Evolutionary conservation across 1,140 invertebrate species (phyloP), one percentile per base, ranked within the genome.

Genomic region (Drosophila nigromelanica): DNA sequence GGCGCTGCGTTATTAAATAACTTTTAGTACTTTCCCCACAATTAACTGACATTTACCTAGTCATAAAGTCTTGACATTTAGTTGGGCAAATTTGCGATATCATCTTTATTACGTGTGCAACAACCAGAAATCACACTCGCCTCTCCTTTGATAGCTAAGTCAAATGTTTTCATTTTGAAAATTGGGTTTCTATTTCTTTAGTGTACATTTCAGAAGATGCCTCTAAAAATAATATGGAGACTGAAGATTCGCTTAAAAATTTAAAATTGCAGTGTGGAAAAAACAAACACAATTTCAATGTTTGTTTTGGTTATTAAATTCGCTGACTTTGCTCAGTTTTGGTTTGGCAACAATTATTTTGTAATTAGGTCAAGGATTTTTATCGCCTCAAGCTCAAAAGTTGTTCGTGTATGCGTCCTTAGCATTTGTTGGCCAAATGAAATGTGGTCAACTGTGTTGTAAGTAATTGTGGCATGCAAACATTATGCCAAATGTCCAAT

Each of bases 361-460:
- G 83, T 89, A 89, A 89, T 89, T 83, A 75, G 83, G 83, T 89
- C 83, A 89, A 89, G 85, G 83, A 89, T 89, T 89, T 86, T 77
- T 80, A 77, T 80, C 72, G 79, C 42, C 30, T 59, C 64, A 43
- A 47, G 69, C 50, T 14, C 59, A 76, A 51, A 42, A 64, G 37
- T 51, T 24, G 40, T 52, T 39, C 58, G 67, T 56, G 62, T 63
- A 45, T 37, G 72, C 61, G 66, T 63, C 58, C 33, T 66, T 67
- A 58, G 56, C 58, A 68, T 24, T 24, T 24, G 33, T 59, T 51
- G 54, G 66, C 77, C 59, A 64, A 42, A 56, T 77, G 69, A 77
- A 81, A 63, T 70, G 47, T 43, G 61, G 63, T 48, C 63, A 72
- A 51, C 61, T 35, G 14, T 35, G 30, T 61, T 11, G 74, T 61